Evolutionary conservation across 2,888 invertebrate genomes (phyloP), one percentile per base, ranked within the genome.

Genomic region (Tribolium freemani): DNA sequence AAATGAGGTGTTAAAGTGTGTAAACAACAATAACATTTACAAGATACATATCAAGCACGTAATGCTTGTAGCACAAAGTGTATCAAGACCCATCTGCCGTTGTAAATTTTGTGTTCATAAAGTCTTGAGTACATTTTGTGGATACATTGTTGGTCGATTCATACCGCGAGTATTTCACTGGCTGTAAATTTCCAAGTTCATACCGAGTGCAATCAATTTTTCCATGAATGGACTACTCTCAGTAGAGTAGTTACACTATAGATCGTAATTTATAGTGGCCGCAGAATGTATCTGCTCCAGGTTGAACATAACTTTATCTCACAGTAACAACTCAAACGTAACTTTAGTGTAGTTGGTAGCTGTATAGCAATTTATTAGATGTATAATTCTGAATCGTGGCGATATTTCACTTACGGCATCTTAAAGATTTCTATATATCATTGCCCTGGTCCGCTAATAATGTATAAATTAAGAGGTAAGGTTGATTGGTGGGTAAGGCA

Each of bases 171-270:
- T n/a, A n/a, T n/a, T n/a, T n/a, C n/a, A n/a, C n/a, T 16, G 57
- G 70, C 38, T 56, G 31, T 70, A 70, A 70, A 70, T 70, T 70
- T 51, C 44, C n/a, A 46, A 57, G 54, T 64, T 70, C 54, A 50
- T 50, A 57, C 21, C 11, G 10, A 8, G 5, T 64, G 63, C 57
- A 64, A 57, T 70, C 70, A 70, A 64, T 70, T 70, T 70, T 70
- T 57, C 51, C 63, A 64, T 70, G 51, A 63, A 63, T 63, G 50
- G 57, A 70, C 50, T 44, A 21, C 44, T 63, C 70, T 56, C 63
- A 60, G 48, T 48, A 63, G 60, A 54, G 63, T 63, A 63, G 38
- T 63, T 63, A 56, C 48, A 60, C 60, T 46, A 60, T 60, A 54
- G 45, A 44, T 57, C 21, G 60, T 53, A 66, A 71, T 66, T 71